A percentile compares a stretch with the other conserved stretches of the same genome.
These are phyloP conservation scores for Aurelia aurita DNA, from an alignment of 30 jellyfish, hydroid and myxozoan genomes.

Conservation along the genomic window DNA sequence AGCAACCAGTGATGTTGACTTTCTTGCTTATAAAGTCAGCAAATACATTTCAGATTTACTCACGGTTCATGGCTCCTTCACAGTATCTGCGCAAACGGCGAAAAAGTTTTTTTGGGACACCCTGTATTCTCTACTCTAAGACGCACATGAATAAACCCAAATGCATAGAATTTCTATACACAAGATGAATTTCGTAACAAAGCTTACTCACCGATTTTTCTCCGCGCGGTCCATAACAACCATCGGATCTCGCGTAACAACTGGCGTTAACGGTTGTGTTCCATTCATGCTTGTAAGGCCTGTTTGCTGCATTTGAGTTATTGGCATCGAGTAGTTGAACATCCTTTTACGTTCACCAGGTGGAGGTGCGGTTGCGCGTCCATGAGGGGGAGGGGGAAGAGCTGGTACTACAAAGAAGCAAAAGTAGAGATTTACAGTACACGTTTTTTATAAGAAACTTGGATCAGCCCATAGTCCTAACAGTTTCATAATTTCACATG, in stretches of 20 bases:
- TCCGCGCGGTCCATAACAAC: slow-evolving; percentile 96
- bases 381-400: slow-evolving; percentile 88
- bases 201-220: slow-evolving; percentile 87
- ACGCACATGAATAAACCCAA: background rate
- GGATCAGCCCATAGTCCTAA: too few relatives aligned
- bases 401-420: slow-evolving; percentile 55
- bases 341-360: slow-evolving; percentile 70
- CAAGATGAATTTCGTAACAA: too few relatives aligned
- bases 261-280: slow-evolving; percentile 52
- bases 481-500: too few relatives aligned
- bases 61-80: too few relatives aligned
- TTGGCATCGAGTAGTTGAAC: slow-evolving; percentile 30
- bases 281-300: slow-evolving; percentile 10
- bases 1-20: too few relatives aligned
- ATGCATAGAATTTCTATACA: background rate
- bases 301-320: slow-evolving; percentile 10
- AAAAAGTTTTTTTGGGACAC: too few relatives aligned
- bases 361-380: slow-evolving; percentile 78
- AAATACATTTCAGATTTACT: too few relatives aligned
- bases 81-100: too few relatives aligned
- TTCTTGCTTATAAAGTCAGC: too few relatives aligned
- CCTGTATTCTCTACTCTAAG: too few relatives aligned
- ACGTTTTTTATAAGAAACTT: too few relatives aligned
- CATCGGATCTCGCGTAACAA: slow-evolving; percentile 77
- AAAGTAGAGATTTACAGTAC: too few relatives aligned